Percentiles rank a stretch among this genome's conserved stretches.
These are phyloP conservation scores for Xiphophorus couchianus DNA, from an alignment of 2,113 vertebrate species.

Conservation along the genomic window DNA sequence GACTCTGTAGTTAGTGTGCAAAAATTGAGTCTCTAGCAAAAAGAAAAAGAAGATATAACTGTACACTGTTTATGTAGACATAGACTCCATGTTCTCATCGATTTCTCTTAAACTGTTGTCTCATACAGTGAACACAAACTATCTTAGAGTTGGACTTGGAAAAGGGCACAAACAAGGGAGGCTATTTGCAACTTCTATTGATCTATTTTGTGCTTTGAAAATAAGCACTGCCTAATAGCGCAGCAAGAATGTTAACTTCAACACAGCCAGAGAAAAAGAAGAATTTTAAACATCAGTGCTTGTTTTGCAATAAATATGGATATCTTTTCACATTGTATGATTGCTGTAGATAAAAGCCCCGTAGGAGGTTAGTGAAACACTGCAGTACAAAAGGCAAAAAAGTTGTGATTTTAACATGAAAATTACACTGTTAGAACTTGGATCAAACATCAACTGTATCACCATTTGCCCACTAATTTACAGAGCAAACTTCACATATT, in stretches of 20 bases:
- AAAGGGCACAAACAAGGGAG: not conserved
- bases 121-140: too few relatives aligned
- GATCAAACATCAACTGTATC: conserved; percentile 18
- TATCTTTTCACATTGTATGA: conserved; percentile 10
- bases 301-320: conserved; percentile 5
- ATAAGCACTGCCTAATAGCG: conserved; percentile 15
- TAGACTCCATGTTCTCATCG: too few relatives aligned
- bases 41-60: too few relatives aligned
- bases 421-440: conserved; percentile 13
- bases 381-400: conserved; percentile 10
- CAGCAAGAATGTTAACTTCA: conserved; percentile 30
- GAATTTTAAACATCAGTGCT: conserved; percentile 3
- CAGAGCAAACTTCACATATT: not conserved
- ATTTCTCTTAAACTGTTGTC: too few relatives aligned
- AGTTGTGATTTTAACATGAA: conserved; percentile 6
- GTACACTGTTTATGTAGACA: too few relatives aligned
- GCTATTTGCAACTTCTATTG: not conserved
- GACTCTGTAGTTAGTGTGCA: too few relatives aligned
- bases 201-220: conserved; percentile 27
- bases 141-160: not conserved
- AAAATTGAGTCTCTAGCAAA: too few relatives aligned
- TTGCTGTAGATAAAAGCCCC: conserved; percentile 10
- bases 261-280: conserved; percentile 15
- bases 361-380: conserved; percentile 13
- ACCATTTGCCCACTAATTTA: conserved; percentile 9